Evolutionary conservation across 1,140 invertebrate genomes (phyloP), one percentile per base, ranked within the genome.

Genomic region (Conus betulinus): DNA sequence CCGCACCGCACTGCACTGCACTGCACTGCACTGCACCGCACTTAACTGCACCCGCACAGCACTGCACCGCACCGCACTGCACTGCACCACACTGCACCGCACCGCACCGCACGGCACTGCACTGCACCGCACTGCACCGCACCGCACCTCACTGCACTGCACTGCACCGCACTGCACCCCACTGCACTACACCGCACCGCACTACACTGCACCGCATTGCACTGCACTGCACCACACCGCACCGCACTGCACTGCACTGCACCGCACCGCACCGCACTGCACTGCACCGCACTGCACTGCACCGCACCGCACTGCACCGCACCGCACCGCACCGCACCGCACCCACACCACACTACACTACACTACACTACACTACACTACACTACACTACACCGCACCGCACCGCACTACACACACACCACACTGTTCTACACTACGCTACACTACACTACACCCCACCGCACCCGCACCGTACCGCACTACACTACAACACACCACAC

Each of bases 271-370:
- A 78, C 20, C 85, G 85, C 85, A 87, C 20, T 74, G 85, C 85
- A 87, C 20, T 17, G 11, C 67, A 71, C 23, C 85, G 85, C 85
- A 87, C 55, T 74, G 85, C 85, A 87, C 25, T 74, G 85, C 85
- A 87, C 25, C 85, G 85, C 85, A 87, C 20, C 85, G 85, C 85
- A 87, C 23, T 74, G 81, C 81, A 83, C 11, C 81, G 81, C 81
- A 83, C 11, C 81, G 81, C 81, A 83, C 55, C 81, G 81, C 52
- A 83, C 23, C 67, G 67, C 23, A 71, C 23, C 15, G 5, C 20
- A 51, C 39, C 78, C 71, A 27, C 71, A 76, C 71, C 71, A 20
- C 71, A 76, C 71, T n/a, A 20, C 71, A 76, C 71, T 7, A 27
- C 71, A 76, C 71, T 20, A 20, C 20, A n/a, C 71, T 27, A 20